These are phyloP conservation scores for Lamprologus tigripictilis DNA, from an alignment of 2,113 vertebrate genomes.

Conservation along the genomic window DNA sequence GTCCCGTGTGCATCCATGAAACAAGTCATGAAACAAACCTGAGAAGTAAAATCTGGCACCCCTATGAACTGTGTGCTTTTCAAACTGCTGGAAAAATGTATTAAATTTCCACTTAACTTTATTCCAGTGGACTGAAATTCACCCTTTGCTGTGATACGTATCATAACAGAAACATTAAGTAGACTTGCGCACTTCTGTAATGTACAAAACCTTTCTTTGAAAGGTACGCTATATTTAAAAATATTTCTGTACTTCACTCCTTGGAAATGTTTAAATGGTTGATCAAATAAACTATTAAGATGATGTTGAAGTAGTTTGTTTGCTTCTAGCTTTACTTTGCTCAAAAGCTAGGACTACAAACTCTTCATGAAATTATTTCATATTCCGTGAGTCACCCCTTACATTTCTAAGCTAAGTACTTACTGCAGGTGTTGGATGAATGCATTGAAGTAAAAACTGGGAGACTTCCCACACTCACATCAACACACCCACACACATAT, in stretches of 20 bases:
- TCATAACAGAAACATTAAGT: neutral
- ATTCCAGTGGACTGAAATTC: neutral
- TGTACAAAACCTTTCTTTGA: neutral
- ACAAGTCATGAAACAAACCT: neutral
- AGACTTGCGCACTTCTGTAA: neutral
- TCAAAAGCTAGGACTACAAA: neutral
- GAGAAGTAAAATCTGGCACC: neutral
- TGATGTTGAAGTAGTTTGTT: neutral
- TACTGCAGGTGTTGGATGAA: constrained; percentile 57
- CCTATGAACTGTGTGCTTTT: neutral
- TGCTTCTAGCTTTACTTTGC: neutral
- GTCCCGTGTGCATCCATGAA: neutral
- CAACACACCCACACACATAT: constrained; percentile 53
- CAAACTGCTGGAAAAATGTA: neutral
- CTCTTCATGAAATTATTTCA: constrained; percentile 20
- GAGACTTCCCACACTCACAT: constrained; percentile 38
- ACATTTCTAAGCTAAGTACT: constrained; percentile 25
- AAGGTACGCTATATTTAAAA: neutral
- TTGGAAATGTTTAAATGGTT: neutral
- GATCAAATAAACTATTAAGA: neutral
- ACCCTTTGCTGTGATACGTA: neutral
- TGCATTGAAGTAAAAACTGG: constrained; percentile 42
- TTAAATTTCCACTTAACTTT: neutral
- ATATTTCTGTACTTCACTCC: neutral
- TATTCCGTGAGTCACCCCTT: constrained; percentile 31